Conservation (phyloP, 2,113 vertebrate species). For the Boulengeromyrus knoepffleri region DNA sequence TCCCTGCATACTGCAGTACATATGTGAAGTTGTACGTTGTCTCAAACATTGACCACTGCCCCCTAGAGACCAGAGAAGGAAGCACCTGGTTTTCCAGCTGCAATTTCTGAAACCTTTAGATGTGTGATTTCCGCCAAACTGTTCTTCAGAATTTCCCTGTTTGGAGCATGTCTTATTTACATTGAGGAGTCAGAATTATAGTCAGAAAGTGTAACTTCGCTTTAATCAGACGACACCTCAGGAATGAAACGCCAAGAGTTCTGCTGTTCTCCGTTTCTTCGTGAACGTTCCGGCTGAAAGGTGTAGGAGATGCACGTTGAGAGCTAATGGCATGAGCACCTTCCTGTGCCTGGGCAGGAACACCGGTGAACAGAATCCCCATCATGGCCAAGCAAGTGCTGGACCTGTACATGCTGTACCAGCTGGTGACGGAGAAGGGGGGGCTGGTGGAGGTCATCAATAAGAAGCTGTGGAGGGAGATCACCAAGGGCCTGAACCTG, state of each 20-base stretch:
- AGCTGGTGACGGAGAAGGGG: not conserved
- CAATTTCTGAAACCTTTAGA: not conserved
- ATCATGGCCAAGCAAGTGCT: slow-evolving; percentile 98
- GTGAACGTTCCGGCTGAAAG: not conserved
- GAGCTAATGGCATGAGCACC: not conserved
- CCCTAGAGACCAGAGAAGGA: slow-evolving; percentile 40
- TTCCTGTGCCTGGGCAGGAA: slow-evolving; percentile 57
- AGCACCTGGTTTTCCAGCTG: not conserved
- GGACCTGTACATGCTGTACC: not conserved
- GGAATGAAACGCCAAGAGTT: not conserved
- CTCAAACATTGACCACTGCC: slow-evolving; percentile 40
- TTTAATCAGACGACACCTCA: not conserved
- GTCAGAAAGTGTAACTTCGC: not conserved
- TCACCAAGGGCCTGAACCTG: slow-evolving; percentile 90
- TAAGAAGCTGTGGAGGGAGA: slow-evolving; percentile 87
- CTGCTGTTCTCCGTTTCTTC: too few relatives aligned
- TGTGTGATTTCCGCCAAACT: not conserved
- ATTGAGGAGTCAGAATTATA: not conserved
- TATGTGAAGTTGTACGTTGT: not conserved
- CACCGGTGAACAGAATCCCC: slow-evolving; percentile 92
- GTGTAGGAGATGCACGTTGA: not conserved
- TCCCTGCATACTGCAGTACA: not conserved
- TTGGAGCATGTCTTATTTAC: not conserved
- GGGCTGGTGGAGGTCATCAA: not conserved
- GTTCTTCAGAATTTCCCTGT: not conserved